A percentile compares a stretch with the other conserved stretches of the same genome.
Conservation (phyloP, 2,113 vertebrate species). For the Rhegmatorhina hoffmannsi region DNA sequence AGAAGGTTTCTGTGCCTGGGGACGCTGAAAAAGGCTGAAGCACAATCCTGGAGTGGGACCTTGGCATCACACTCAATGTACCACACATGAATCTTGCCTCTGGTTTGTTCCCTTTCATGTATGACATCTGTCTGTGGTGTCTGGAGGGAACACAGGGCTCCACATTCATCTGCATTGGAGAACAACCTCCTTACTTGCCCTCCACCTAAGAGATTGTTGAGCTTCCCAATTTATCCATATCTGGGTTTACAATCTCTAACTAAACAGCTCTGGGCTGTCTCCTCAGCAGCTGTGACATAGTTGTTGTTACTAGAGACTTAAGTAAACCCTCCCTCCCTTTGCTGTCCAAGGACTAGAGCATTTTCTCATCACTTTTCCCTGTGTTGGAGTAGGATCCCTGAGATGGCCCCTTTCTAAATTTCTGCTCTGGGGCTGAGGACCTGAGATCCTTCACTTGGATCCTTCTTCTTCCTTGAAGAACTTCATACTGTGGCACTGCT, state of each 20-base stretch:
- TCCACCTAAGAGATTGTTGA: background rate
- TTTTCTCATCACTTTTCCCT: background rate
- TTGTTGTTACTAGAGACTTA: slow-evolving; percentile 16
- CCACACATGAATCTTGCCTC: background rate
- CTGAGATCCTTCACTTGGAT: background rate
- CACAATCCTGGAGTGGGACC: background rate
- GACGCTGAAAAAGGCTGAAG: background rate
- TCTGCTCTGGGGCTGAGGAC: background rate
- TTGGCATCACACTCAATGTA: background rate
- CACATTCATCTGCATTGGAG: background rate
- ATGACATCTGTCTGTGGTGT: background rate
- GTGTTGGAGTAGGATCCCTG: background rate
- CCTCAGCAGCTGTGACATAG: background rate
- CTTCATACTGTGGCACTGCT: background rate
- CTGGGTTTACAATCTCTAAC: background rate
- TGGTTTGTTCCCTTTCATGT: background rate
- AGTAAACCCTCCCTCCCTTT: background rate
- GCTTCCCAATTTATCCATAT: background rate
- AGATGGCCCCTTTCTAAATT: background rate
- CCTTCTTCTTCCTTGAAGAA: background rate
- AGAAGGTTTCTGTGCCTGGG: background rate
- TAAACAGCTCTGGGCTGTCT: background rate
- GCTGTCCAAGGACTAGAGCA: background rate
- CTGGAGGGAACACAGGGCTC: background rate
- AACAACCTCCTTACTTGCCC: background rate